Conservation (phyloP, 2,888 invertebrate species). For the Sipha maydis region DNA sequence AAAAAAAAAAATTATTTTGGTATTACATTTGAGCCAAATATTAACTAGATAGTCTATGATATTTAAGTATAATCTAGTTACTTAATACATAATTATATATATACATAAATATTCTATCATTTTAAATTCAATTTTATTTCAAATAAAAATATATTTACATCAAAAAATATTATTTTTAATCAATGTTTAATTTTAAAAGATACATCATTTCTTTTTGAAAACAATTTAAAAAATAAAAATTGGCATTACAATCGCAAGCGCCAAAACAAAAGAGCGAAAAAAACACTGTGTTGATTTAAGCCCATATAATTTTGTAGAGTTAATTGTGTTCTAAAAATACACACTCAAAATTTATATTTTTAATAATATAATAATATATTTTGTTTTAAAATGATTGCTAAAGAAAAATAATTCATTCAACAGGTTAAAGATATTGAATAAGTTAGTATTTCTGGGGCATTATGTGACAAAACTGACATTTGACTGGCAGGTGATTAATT, state of each 20-base stretch:
- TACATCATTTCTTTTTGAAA: neutral
- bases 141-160: neutral
- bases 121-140: neutral
- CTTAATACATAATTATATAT: too few relatives aligned
- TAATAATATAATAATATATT: neutral
- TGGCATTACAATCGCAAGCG: neutral
- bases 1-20: neutral
- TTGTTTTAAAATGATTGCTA: neutral
- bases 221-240: neutral
- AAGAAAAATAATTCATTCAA: neutral
- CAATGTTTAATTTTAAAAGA: neutral
- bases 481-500: neutral
- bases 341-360: constrained; percentile 13
- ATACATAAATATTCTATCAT: neutral
- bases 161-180: neutral
- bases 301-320: neutral
- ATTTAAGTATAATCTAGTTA: too few relatives aligned
- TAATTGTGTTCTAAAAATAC: constrained; percentile 32
- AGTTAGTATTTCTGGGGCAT: constrained; percentile 39
- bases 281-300: constrained; percentile 20
- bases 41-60: neutral
- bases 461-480: neutral
- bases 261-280: constrained; percentile 14
- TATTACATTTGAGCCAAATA: neutral
- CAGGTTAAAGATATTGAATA: neutral